These are phyloP conservation scores for Oryctolagus cuniculus DNA, from an alignment of 2,113 vertebrate species.

Conservation along the genomic window DNA sequence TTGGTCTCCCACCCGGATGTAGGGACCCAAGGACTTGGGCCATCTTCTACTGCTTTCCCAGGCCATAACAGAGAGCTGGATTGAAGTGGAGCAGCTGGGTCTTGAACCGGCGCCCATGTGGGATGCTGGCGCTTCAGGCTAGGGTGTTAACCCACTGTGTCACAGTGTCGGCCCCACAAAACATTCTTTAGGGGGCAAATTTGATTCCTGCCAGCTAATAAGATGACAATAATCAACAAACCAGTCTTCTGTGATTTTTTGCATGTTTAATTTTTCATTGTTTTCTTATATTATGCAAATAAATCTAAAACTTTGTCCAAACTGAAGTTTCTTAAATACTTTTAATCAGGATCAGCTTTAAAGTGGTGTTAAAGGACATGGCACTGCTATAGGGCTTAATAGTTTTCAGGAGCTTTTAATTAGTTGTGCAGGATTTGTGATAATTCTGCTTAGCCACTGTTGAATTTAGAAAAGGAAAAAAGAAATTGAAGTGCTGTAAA, in stretches of 20 bases:
- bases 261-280: constrained; percentile 36
- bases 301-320: not conserved
- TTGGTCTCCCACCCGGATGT: too few species aligned
- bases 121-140: too few species aligned
- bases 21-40: too few species aligned
- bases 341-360: not conserved
- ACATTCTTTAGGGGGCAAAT: constrained; percentile 16
- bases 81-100: too few species aligned
- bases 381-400: not conserved
- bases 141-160: too few species aligned
- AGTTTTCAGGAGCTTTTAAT: not conserved
- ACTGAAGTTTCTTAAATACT: not conserved
- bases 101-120: too few species aligned
- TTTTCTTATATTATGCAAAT: constrained; percentile 32
- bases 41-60: too few species aligned
- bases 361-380: not conserved
- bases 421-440: not conserved
- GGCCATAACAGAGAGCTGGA: too few species aligned
- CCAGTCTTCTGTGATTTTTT: constrained; percentile 9
- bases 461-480: constrained; percentile 21
- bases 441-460: constrained; percentile 34
- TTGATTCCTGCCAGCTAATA: not conserved
- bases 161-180: not conserved
- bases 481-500: not conserved
- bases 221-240: not conserved